Conservation (phyloP, 2,888 invertebrate genomes). For the Lymantria monacha region DNA sequence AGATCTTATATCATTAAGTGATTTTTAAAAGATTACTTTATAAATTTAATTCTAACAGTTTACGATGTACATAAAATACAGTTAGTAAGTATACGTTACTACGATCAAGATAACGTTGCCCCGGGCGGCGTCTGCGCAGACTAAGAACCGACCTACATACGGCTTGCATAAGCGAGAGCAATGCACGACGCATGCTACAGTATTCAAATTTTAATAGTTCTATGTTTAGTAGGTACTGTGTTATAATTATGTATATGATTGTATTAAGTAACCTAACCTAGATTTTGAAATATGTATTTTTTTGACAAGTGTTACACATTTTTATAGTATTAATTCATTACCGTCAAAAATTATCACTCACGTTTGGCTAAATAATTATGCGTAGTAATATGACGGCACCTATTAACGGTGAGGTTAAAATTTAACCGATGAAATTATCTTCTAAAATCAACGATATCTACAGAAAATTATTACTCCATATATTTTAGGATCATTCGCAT, state of each 20-base stretch:
- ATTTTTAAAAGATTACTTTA: slow-evolving; percentile 4
- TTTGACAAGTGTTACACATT: no score
- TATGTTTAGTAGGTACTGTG: neutral
- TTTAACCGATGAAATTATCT: no score
- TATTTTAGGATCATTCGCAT: no score
- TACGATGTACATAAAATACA: slow-evolving; percentile 31
- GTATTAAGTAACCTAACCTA: no score
- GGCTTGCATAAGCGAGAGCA: slow-evolving; percentile 45
- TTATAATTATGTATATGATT: neutral
- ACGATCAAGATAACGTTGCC: slow-evolving; percentile 38
- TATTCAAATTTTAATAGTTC: slow-evolving; percentile 39
- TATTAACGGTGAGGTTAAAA: no score
- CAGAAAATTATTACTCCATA: no score
- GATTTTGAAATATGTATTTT: no score
- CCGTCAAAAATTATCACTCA: no score
- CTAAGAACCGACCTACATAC: slow-evolving; percentile 39
- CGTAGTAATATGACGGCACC: no score
- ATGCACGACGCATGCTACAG: slow-evolving; percentile 42
- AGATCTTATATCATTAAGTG: slow-evolving; percentile 4
- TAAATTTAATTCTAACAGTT: slow-evolving; percentile 13
- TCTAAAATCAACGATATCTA: no score
- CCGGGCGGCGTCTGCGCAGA: slow-evolving; percentile 33
- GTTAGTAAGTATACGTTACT: slow-evolving; percentile 32
- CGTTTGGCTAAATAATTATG: no score
- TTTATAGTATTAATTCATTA: no score